Percentiles rank a stretch among this genome's conserved stretches.
Conservation (phyloP, 2,797 vertebrate species). For the Centroberyx gerrardi region DNA sequence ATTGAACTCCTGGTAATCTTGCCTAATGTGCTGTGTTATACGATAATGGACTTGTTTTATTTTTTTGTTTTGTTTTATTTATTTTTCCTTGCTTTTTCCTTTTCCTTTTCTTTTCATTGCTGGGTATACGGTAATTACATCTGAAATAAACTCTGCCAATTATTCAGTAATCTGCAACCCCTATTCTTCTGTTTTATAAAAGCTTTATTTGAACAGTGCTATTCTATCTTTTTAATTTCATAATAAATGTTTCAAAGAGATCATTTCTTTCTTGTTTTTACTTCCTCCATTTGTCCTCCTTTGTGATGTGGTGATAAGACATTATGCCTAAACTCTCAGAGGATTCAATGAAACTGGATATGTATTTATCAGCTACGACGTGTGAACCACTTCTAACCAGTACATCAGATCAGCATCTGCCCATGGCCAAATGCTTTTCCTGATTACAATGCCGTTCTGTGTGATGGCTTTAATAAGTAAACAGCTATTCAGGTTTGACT, state of each 20-base stretch:
- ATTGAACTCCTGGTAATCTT: conserved; percentile 89
- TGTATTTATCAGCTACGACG: conserved; percentile 47
- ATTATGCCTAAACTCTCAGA: conserved; percentile 32
- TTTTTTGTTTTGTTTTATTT: conserved; percentile 65
- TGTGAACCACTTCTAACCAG: conserved; percentile 46
- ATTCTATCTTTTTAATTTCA: conserved; percentile 88
- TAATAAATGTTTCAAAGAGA: conserved; percentile 91
- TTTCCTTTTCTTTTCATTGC: conserved; percentile 52
- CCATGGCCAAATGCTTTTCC: conserved; percentile 43
- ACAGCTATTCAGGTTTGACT: conserved; percentile 51
- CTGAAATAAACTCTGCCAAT: conserved; percentile 81
- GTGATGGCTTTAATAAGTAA: conserved; percentile 51
- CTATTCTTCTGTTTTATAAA: conserved; percentile 74
- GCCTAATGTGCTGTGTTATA: conserved; percentile 90
- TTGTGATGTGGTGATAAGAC: conserved; percentile 60
- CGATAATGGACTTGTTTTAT: conserved; percentile 85
- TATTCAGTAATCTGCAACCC: conserved; percentile 77
- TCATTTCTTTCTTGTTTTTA: conserved; percentile 77
- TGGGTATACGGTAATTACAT: conserved; percentile 79
- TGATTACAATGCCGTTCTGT: conserved; percentile 55
- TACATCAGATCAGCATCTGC: conserved; percentile 24
- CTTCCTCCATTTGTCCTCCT: conserved; percentile 69
- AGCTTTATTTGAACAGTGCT: conserved; percentile 86
- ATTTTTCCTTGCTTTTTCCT: conserved; percentile 63
- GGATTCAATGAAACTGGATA: conserved; percentile 6